Evolutionary conservation across 53 echinoderm and acorn worm species (phyloP).

Genomic region (Holothuria scabra): DNA sequence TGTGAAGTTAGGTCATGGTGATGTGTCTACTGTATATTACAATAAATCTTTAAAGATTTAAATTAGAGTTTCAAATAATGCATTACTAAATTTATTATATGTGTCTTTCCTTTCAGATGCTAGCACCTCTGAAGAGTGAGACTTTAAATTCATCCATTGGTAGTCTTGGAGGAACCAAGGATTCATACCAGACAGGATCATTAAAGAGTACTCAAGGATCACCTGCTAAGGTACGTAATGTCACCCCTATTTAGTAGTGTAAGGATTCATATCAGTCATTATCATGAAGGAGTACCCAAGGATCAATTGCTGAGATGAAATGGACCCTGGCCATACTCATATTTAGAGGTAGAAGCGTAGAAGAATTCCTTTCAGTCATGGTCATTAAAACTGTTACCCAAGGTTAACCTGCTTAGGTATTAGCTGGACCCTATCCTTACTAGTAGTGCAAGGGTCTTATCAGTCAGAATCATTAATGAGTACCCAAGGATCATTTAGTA

Average conservation of each 20-base stretch:
- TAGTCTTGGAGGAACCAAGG: conserved; percentile 66
- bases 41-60: background rate
- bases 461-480: conserved; percentile 59
- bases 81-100: background rate
- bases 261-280: no score
- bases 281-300: no score
- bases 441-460: conserved; percentile 2
- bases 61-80: background rate
- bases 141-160: conserved; percentile 71
- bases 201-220: conserved; percentile 78
- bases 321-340: no score
- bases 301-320: no score
- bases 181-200: conserved; percentile 58
- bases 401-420: no score
- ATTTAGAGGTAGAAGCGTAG: no score
- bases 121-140: conserved; percentile 86
- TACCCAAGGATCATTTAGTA: no score
- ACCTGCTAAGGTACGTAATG: conserved; percentile 82
- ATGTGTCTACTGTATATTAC: background rate
- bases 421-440: no score
- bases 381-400: no score
- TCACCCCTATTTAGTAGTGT: no score
- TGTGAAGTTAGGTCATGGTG: background rate
- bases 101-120: conserved; percentile 52
- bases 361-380: no score